Conservation (phyloP, 1,140 invertebrate genomes). For the Aculops lycopersici region DNA sequence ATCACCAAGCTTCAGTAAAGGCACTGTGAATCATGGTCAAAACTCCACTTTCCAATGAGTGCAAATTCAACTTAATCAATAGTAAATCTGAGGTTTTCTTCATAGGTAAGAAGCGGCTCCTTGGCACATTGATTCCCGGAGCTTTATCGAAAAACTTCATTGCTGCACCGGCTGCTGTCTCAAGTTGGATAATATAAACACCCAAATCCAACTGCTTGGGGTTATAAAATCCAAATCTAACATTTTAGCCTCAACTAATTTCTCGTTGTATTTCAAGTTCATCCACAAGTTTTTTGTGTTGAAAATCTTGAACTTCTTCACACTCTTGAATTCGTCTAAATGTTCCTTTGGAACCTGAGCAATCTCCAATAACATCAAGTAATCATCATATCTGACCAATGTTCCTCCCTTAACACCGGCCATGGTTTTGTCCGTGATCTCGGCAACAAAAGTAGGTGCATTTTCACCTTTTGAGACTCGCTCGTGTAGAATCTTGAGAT, state of each 20-base stretch:
- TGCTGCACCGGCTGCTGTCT: slow-evolving; percentile 89
- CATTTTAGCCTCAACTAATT: slow-evolving; percentile 38
- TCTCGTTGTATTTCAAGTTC: slow-evolving; percentile 49
- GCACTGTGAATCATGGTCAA: slow-evolving; percentile 79
- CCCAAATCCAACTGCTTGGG: slow-evolving; percentile 54
- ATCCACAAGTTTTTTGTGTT: slow-evolving; percentile 99
- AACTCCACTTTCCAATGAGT: slow-evolving; percentile 54
- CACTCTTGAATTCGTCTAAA: slow-evolving; percentile 14
- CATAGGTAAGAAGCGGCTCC: slow-evolving; percentile 83
- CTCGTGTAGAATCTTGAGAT: slow-evolving; percentile 46
- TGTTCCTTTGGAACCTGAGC: slow-evolving; percentile 94
- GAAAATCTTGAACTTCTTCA: slow-evolving; percentile 34
- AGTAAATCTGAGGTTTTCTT: slow-evolving; percentile 94
- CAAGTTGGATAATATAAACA: slow-evolving; percentile 73
- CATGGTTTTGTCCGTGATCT: slow-evolving; percentile 93
- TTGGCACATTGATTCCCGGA: slow-evolving; percentile 64
- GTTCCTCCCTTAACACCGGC: slow-evolving; percentile 99
- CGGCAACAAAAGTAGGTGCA: slow-evolving; percentile 53
- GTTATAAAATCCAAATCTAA: slow-evolving; percentile 96
- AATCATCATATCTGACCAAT: slow-evolving; percentile 77
- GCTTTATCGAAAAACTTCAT: slow-evolving; percentile 87
- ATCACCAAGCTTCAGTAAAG: slow-evolving; percentile 77
- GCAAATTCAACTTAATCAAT: slow-evolving; percentile 90
- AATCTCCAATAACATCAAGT: slow-evolving; percentile 80
- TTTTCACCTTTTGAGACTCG: slow-evolving; percentile 31